These are phyloP conservation scores for Dendroctonus valens DNA, from an alignment of 1,140 invertebrate genomes.

Conservation along the genomic window DNA sequence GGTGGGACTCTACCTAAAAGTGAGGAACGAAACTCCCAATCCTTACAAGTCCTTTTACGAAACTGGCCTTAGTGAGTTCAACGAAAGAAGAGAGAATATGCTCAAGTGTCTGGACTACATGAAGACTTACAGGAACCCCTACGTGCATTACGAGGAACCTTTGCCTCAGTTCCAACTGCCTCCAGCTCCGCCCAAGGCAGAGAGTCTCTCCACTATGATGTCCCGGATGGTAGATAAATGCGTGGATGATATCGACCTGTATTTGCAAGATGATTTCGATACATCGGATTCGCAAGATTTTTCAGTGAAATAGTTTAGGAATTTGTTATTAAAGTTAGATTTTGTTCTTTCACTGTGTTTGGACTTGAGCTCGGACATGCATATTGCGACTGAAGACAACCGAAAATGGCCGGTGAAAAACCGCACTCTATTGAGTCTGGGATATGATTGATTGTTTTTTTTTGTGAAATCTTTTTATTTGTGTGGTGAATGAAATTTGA, in stretches of 20 bases:
- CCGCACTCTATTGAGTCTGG: too few species aligned
- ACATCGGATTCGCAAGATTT: background rate
- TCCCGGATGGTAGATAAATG: slow-evolving; percentile 33
- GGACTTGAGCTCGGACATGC: background rate
- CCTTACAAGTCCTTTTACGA: slow-evolving; percentile 47
- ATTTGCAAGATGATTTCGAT: slow-evolving; percentile 4
- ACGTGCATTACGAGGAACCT: slow-evolving; percentile 47
- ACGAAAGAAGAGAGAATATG: slow-evolving; percentile 48
- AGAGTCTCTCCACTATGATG: slow-evolving; percentile 28
- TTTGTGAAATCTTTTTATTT: too few species aligned
- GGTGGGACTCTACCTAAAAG: slow-evolving; percentile 58
- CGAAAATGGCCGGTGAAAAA: too few species aligned
- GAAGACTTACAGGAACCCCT: slow-evolving; percentile 53
- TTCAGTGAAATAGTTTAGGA: background rate
- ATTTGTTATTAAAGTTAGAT: background rate
- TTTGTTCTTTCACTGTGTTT: background rate
- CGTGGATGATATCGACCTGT: slow-evolving; percentile 28
- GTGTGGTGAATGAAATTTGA: slow-evolving; percentile 4
- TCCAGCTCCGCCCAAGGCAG: slow-evolving; percentile 18
- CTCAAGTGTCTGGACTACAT: slow-evolving; percentile 50
- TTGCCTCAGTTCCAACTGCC: slow-evolving; percentile 36
- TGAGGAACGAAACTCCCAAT: slow-evolving; percentile 48
- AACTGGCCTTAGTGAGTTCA: slow-evolving; percentile 48
- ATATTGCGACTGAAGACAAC: too few species aligned
- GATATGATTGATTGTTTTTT: too few species aligned